These are phyloP conservation scores for Rhinopithecus roxellana DNA, from an alignment of 2,113 vertebrate species.

Conservation along the genomic window DNA sequence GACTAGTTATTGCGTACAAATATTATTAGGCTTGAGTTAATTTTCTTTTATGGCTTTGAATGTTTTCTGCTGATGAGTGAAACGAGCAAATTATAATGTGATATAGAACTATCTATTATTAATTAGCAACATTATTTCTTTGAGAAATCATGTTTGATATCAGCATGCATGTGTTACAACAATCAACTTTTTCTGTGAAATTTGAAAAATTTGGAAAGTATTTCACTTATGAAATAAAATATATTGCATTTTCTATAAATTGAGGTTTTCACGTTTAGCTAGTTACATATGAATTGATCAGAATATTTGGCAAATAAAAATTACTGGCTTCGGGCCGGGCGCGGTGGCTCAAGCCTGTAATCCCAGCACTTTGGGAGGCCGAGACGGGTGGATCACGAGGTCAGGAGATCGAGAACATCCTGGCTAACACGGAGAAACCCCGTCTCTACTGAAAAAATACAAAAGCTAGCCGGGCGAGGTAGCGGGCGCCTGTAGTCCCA, in stretches of 20 bases:
- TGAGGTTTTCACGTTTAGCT: neutral
- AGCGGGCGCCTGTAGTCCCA: too few species aligned
- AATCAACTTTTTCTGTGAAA: slow-evolving; percentile 1
- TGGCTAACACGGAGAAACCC: too few species aligned
- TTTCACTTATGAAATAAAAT: neutral
- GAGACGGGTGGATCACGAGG: too few species aligned
- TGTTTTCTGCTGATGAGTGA: neutral
- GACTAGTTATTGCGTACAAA: neutral
- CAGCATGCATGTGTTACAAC: neutral
- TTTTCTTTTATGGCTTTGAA: neutral
- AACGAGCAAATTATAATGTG: neutral
- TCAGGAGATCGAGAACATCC: too few species aligned
- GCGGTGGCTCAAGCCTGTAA: too few species aligned
- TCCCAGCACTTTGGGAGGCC: too few species aligned
- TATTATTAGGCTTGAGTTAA: neutral
- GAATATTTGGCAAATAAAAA: neutral
- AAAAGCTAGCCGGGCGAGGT: too few species aligned
- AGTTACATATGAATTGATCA: neutral
- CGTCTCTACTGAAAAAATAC: too few species aligned
- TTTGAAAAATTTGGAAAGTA: slow-evolving; percentile 8
- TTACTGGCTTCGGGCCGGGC: neutral
- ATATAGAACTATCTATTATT: neutral
- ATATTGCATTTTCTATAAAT: slow-evolving; percentile 1
- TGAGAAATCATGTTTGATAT: neutral
- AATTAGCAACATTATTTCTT: neutral